Evolutionary conservation across 2,113 vertebrate species (phyloP), one percentile per base, ranked within the genome.

Genomic region (Sinocyclocheilus maitianheensis): DNA sequence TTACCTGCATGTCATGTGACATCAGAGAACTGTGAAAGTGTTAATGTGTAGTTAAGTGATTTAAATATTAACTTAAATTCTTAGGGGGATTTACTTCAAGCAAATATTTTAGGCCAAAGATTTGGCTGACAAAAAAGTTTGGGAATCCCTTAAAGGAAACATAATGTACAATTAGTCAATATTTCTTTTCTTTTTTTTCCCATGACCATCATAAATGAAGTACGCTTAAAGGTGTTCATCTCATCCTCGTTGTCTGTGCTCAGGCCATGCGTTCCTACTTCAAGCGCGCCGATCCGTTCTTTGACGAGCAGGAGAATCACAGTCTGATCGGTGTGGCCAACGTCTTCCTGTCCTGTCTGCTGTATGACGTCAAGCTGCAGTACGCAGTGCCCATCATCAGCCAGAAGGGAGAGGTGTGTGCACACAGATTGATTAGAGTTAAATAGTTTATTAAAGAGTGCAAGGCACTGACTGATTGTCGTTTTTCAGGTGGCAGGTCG

Each of bases 321-420:
- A 96, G 96, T 90, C 96, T 99, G 88, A 97, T 99, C 0, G 98
- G 98, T 0, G 97, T 99, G 77, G 98, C 98, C 77, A 99, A 98
- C 0, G 96, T 99, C 20, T 99, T 99, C 91, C 95, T 99, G 0
- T 96, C 97, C 88, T 97, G 96, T 84, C 94, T 99, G 46, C 97
- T 97, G 89, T 93, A 96, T 0, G 96, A 97, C 0, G 96, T 96
- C 87, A 98, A 97, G 89, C 94, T 99, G 11, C 97, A 97, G 2
- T 99, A 99, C 0, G 97, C 97, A 0, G 96, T 99, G 7, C 98
- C 98, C 4, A 97, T 99, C 89, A 95, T 99, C 94, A 99, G 98
- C 91, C 98, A 99, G 95, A 97, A 97, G 89, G 98, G 98, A 90
- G 97, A 99, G 97, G 98, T 98, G 92, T n/a, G 63, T 77, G 1